Evolutionary conservation across 1,140 invertebrate genomes (phyloP).

Genomic region (Euwallacea similis): DNA sequence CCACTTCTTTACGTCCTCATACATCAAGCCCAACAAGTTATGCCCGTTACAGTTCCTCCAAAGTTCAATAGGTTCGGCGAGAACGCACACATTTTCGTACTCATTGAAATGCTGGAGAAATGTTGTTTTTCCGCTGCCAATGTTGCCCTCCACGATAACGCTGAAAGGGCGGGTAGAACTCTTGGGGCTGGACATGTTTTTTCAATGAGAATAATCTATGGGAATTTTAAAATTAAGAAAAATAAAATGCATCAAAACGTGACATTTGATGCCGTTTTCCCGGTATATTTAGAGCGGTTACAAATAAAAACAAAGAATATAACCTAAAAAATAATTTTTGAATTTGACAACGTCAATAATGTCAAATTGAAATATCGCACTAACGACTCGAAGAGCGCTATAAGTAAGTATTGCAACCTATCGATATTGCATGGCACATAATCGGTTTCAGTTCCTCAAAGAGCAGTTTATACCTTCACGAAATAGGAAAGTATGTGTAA

Average conservation of each 20-base stretch:
- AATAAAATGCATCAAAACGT: background rate
- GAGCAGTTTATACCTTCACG: too few species aligned
- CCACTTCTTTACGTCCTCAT: slow-evolving; percentile 77
- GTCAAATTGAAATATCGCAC: too few species aligned
- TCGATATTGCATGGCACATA: too few species aligned
- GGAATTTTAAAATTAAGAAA: too few species aligned
- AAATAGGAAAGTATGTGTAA: too few species aligned
- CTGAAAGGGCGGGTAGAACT: slow-evolving; percentile 64
- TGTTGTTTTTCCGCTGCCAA: slow-evolving; percentile 90
- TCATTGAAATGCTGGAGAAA: slow-evolving; percentile 82
- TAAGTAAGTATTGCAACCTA: too few species aligned
- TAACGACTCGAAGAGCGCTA: too few species aligned
- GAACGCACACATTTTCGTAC: slow-evolving; percentile 45
- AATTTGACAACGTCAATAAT: background rate
- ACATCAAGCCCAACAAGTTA: slow-evolving; percentile 82
- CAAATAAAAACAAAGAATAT: background rate
- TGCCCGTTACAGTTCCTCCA: slow-evolving; percentile 81
- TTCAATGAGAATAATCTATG: background rate
- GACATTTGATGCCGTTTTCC: background rate
- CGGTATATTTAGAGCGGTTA: background rate
- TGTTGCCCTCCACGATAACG: slow-evolving; percentile 88
- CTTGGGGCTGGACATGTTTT: slow-evolving; percentile 23
- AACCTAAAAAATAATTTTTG: background rate
- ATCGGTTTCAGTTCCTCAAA: too few species aligned
- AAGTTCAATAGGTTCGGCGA: slow-evolving; percentile 72